Conservation (phyloP, 2,888 invertebrate species). For the Abrostola tripartita region DNA sequence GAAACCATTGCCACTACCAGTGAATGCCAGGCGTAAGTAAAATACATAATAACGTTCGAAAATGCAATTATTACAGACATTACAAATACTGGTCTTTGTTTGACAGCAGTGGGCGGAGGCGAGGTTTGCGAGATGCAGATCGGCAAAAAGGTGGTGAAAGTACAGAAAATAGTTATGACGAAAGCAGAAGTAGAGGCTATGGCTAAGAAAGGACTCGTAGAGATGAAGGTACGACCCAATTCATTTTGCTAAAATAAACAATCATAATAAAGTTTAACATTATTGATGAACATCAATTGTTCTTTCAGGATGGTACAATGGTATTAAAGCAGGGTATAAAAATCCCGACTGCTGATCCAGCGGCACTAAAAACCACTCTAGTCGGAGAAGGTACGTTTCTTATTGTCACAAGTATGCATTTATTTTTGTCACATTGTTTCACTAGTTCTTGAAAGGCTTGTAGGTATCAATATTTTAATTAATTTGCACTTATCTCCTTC, state of each 20-base stretch:
- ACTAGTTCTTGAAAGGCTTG: too few relatives aligned
- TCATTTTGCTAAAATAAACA: neutral
- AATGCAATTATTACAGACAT: neutral
- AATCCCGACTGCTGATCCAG: constrained; percentile 70
- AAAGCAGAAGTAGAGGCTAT: constrained; percentile 91
- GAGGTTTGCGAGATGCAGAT: constrained; percentile 87
- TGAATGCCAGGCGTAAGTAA: constrained; percentile 73
- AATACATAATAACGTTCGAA: neutral
- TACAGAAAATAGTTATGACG: constrained; percentile 90
- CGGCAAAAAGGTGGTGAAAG: constrained; percentile 89
- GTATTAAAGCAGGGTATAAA: constrained; percentile 84
- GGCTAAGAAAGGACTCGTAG: constrained; percentile 90
- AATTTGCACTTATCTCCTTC: constrained; percentile 32
- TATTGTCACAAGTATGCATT: neutral
- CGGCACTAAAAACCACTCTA: constrained; percentile 66
- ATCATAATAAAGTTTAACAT: neutral
- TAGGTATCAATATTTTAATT: neutral
- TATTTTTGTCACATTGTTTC: too few relatives aligned
- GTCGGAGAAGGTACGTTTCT: constrained; percentile 66
- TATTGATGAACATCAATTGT: constrained; percentile 1
- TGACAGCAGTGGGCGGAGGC: constrained; percentile 65
- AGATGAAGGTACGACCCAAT: constrained; percentile 83
- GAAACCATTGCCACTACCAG: constrained; percentile 78
- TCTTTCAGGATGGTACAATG: constrained; percentile 83
- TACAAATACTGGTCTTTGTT: constrained; percentile 8